Evolutionary conservation across 2,888 invertebrate genomes (phyloP), one percentile per base, ranked within the genome.

Genomic region (Pandemis cinnamomeana): DNA sequence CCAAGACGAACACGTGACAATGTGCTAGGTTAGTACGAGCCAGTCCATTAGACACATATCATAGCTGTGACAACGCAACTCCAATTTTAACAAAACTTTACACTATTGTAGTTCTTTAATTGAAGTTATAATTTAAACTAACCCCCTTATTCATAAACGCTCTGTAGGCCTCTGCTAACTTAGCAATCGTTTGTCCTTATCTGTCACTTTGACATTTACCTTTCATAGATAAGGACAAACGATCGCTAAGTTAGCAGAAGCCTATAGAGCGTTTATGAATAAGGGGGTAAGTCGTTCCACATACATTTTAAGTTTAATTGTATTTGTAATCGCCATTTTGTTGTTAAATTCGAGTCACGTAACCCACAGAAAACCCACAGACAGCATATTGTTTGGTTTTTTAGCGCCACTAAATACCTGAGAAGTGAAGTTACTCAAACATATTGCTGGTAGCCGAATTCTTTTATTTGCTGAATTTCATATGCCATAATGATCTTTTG

Each of bases 1-100:
- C 36, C 36, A 58, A 71, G 48, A 71, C 58, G 67, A 60, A 71
- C 20, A 36, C 36, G 63, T 73, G 62, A 72, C 62, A 64, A 46
- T 6, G 69, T 67, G 71, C 71, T 67, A 41, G 36, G 66, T 71
- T 71, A 71, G 71, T 71, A 41, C 66, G 42, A 60, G 58, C 20
- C 13, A 27, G 42, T 55, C 62, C n/a, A 71, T 27, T 63, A 71
- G 27, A 63, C 13, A 46, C 53, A 63, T 27, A 27, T 51, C 5
- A 36, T 36, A 36, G 27, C 27, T 36, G 27, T 36, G 27, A 66
- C 15, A 20, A 13, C 41, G 71, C 36, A 11, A 71, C 71, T 53
- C 64, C 36, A 71, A 58, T 71, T 64, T 66, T 46, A n/a, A 8
- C 2, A n/a, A 51, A n/a, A 51, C 27, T n/a, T 2, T 11, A 5